These are phyloP conservation scores for Himalopsyche japonica DNA, from an alignment of 2,888 invertebrate genomes.

Conservation along the genomic window DNA sequence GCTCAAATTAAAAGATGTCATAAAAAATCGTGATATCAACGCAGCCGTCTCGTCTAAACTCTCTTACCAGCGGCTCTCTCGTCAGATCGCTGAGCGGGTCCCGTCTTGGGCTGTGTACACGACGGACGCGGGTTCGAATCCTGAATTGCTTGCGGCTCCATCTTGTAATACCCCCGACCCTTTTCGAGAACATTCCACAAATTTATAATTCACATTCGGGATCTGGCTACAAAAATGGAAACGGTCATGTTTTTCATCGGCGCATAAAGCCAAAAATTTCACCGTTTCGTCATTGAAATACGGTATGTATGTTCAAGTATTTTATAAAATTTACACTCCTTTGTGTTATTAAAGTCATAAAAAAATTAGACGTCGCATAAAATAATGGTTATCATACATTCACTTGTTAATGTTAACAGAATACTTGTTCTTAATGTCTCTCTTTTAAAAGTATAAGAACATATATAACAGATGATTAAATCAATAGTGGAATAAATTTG, in stretches of 20 bases:
- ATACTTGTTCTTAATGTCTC: too few relatives aligned
- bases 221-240: background rate
- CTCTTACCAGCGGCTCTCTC: background rate
- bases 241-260: background rate
- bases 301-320: too few relatives aligned
- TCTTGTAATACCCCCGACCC: background rate
- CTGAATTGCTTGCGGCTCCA: background rate
- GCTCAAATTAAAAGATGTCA: too few relatives aligned
- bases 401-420: too few relatives aligned
- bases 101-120: background rate
- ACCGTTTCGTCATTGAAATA: too few relatives aligned
- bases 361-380: too few relatives aligned
- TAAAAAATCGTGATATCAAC: background rate
- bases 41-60: background rate
- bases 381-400: too few relatives aligned
- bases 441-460: too few relatives aligned
- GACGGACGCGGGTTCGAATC: background rate
- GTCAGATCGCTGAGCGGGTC: background rate
- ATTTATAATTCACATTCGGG: background rate
- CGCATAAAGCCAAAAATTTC: background rate
- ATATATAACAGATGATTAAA: too few relatives aligned
- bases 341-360: too few relatives aligned
- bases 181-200: background rate
- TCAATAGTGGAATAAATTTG: too few relatives aligned
- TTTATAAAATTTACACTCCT: too few relatives aligned